Base-by-base conservation (phyloP, 2,797 vertebrate genomes). In the Simalia tracyae region DNA sequence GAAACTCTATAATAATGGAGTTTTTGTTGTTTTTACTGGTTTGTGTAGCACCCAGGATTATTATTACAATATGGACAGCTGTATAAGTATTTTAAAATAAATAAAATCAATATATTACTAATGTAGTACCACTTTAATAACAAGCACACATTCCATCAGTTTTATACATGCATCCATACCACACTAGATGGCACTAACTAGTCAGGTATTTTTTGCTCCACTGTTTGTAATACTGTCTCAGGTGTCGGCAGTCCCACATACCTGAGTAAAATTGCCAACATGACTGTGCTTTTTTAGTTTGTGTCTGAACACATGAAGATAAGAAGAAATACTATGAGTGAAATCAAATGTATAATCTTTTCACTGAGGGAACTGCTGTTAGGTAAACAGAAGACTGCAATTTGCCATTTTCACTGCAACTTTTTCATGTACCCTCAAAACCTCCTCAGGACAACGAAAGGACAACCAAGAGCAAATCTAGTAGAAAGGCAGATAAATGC, bases 131-230 rank as follows among this genome's bases (percentile, higher is more conserved):
- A 15, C n/a, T 89, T 64, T 28, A 89, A 54, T 66, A 56, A 86
- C n/a, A 22, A 36, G 26, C 19, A 57, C 2, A 76, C 42, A 9
- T 57, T 26, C n/a, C 14, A 19, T 50, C 56, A 24, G 0, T 31
- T 68, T 59, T 68, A 59, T 66, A 42, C 24, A 72, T 54, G 57
- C 6, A 60, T 28, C 36, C 22, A 76, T 42, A 19, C 54, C 12
- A 61, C 64, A 87, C 84, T 90, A 92, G 88, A 72, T 90, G 84
- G 88, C 66, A 90, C 88, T n/a, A 90, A 59, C 42, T 26, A 54
- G 63, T 76, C n/a, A 54, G 26, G 17, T 86, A 31, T 3, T 17
- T 31, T 87, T 56, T 90, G 17, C 11, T 50, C 50, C 36, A 22
- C 17, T 50, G 86, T 10, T n/a, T 63, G 22, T 36, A 66, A 46